phyloP scores from a whole-genome alignment of 2,113 vertebrate genomes.

The Silurus asotus region DNA sequence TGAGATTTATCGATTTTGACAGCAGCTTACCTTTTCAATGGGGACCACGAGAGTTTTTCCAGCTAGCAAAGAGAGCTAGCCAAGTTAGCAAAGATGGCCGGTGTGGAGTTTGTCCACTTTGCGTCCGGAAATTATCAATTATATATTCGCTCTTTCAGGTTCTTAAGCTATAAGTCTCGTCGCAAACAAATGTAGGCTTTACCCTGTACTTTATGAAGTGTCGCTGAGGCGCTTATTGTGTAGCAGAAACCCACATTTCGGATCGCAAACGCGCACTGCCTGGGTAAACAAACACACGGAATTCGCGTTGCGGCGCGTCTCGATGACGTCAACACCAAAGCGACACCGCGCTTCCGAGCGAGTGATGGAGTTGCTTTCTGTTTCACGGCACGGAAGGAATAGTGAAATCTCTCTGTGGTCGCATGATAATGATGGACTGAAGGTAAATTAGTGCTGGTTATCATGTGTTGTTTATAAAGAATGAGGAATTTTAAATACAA shows the following conservation, averaged over 20 bases:
- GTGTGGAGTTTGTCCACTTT: neutral
- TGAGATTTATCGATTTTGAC: neutral
- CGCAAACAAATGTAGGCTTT: neutral
- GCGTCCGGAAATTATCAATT: neutral
- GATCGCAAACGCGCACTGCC: neutral
- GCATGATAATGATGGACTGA: neutral
- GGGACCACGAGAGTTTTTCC: neutral
- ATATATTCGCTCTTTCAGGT: neutral
- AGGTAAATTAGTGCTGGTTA: neutral
- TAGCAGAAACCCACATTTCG: neutral
- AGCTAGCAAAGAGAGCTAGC: neutral
- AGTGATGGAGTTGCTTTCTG: neutral
- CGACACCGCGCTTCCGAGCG: neutral
- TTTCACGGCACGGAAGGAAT: neutral
- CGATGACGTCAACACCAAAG: constrained; percentile 3
- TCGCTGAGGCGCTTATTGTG: neutral
- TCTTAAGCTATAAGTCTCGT: neutral
- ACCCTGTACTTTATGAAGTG: too few relatives aligned
- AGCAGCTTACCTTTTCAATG: neutral
- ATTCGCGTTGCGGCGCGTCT: neutral
- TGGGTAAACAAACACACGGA: constrained; percentile 19
- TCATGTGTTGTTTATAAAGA: neutral
- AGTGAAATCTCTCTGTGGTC: too few relatives aligned
- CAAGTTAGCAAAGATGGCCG: constrained; percentile 32
- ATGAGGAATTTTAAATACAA: neutral